A percentile compares a stretch with the other conserved stretches of the same genome.
Evolutionary conservation across 1,140 invertebrate genomes (phyloP).

Genomic region (Phymorhynchus buccinoides): DNA sequence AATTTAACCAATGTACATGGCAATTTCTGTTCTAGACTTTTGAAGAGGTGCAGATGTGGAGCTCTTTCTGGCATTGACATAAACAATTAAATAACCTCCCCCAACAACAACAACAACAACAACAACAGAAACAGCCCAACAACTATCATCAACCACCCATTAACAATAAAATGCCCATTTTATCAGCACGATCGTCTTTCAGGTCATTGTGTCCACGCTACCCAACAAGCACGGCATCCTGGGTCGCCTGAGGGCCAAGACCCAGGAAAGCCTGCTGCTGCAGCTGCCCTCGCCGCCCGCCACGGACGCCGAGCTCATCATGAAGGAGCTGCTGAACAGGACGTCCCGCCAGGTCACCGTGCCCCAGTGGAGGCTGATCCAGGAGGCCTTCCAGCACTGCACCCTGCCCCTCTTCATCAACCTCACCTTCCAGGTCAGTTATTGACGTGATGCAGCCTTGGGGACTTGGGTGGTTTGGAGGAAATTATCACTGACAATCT

Average conservation of each 20-base stretch:
- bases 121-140: no score
- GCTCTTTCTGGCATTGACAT: no score
- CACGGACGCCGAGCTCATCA: conserved; percentile 57
- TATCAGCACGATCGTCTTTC: not conserved
- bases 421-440: conserved; percentile 54
- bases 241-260: conserved; percentile 54
- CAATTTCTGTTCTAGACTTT: no score
- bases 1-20: no score
- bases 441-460: no score
- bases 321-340: conserved; percentile 56
- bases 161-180: no score
- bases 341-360: conserved; percentile 69
- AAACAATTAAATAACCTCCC: no score
- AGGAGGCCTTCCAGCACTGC: conserved; percentile 55
- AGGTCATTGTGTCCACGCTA: conserved; percentile 61
- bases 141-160: no score
- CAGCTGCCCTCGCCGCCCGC: conserved; percentile 53
- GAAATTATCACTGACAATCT: no score
- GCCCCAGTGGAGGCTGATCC: conserved; percentile 61
- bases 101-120: no score
- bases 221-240: conserved; percentile 54
- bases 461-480: no score
- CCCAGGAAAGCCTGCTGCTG: conserved; percentile 43
- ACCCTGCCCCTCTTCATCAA: conserved; percentile 57
- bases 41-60: no score